These are phyloP conservation scores for Callocephalon fimbriatum DNA, from an alignment of 2,113 vertebrate genomes.

Conservation along the genomic window DNA sequence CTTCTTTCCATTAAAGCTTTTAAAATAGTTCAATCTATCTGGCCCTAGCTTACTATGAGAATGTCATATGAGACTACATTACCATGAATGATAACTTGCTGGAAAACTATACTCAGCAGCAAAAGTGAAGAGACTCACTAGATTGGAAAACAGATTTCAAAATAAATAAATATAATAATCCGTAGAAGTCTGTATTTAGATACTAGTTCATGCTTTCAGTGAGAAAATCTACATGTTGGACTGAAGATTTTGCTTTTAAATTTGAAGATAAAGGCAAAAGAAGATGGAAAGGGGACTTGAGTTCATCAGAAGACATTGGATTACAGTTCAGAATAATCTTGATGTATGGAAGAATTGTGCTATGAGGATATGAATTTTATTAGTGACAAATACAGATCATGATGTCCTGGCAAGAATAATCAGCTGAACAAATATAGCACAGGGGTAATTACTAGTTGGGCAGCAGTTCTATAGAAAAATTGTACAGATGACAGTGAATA, in stretches of 20 bases:
- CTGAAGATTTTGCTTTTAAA: not conserved
- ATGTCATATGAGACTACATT: not conserved
- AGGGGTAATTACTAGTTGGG: not conserved
- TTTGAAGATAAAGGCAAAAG: not conserved
- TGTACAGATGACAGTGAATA: not conserved
- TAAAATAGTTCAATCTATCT: not conserved
- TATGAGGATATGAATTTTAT: not conserved
- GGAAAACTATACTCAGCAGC: not conserved
- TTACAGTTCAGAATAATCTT: not conserved
- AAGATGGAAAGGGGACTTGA: not conserved
- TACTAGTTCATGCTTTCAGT: not conserved
- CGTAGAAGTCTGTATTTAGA: not conserved
- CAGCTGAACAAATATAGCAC: not conserved
- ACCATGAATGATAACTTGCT: not conserved
- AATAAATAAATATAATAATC: not conserved
- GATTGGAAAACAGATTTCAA: not conserved
- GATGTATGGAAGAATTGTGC: not conserved
- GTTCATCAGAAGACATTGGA: not conserved
- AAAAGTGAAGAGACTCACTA: not conserved
- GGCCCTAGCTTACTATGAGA: not conserved
- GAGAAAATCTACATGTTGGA: not conserved
- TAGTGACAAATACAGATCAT: not conserved
- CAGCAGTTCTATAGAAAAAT: not conserved
- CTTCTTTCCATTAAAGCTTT: not conserved
- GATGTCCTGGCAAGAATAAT: not conserved